Evolutionary conservation across 2,113 vertebrate species (phyloP), one percentile per base, ranked within the genome.

Genomic region (Petromus typicus): DNA sequence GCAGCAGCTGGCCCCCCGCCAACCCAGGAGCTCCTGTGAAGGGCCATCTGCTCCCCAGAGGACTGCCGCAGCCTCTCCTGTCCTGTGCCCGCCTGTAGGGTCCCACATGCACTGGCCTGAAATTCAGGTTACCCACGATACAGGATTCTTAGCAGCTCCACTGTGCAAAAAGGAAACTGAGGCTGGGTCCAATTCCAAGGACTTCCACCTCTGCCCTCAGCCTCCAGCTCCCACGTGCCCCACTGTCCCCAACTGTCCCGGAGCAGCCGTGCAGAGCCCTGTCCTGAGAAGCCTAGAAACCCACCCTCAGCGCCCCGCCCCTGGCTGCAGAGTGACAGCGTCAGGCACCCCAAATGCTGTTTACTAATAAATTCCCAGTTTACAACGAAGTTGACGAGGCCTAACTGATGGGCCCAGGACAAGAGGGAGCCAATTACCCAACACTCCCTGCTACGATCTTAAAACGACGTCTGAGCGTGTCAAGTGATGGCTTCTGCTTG

Each of bases 401-500:
- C 96, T 98, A 95, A 97, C 97, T 83, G 96, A 97, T 91, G 94
- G 88, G 90, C n/a, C 93, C 83, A 57, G 95, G 95, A 91, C 91
- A 30, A 96, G 73, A 91, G 84, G 91, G 86, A 98, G 79, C 54
- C 96, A 97, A 95, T 98, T 98, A 97, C 93, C 87, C 95, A 57
- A 59, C 79, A 89, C 89, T 73, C 90, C 95, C 94, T 34, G 96
- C 97, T 95, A 37, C 30, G 92, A 97, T 97, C 92, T 97, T 94
- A 90, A 98, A 98, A 80, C 98, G 98, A 98, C 98, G 98, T 97
- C 98, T 90, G 89, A 95, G 56, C 14, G 40, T 79, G 94, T 94
- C 90, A 98, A 98, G 98, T 94, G 27, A 97, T 9, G 64, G 89
- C 81, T 69, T 86, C 92, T 95, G 95, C 90, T 94, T 96, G 89